Evolutionary conservation across 2,797 vertebrate genomes (phyloP).

Genomic region (Corythornis leucogaster): DNA sequence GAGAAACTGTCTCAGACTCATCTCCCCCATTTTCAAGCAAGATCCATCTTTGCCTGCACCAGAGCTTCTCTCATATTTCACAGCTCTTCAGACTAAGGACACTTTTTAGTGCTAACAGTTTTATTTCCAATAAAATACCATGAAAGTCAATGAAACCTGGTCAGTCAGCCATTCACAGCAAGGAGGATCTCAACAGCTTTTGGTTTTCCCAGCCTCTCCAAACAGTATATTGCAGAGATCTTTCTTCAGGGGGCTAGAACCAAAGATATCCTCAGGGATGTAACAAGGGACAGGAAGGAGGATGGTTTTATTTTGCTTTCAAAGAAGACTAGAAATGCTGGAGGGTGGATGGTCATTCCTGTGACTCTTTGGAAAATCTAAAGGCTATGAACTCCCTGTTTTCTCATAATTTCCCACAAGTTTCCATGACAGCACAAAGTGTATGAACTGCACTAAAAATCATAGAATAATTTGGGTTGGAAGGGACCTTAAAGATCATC

Average conservation of each 20-base stretch:
- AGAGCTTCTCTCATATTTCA: not conserved
- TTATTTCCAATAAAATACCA: not conserved
- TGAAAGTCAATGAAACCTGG: not conserved
- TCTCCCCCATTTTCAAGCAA: not conserved
- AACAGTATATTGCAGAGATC: not conserved
- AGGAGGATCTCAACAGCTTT: not conserved
- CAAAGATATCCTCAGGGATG: not conserved
- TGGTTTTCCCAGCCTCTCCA: not conserved
- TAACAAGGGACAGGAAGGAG: not conserved
- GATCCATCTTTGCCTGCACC: not conserved
- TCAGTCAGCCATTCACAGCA: not conserved
- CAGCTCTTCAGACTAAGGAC: not conserved
- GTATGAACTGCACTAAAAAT: not conserved
- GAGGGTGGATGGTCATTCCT: not conserved
- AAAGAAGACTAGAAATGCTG: not conserved
- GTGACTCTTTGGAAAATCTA: not conserved
- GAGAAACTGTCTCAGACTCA: not conserved
- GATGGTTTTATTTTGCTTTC: not conserved
- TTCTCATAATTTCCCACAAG: not conserved
- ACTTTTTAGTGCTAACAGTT: not conserved
- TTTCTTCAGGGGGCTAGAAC: not conserved
- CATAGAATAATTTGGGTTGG: no score
- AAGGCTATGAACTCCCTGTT: not conserved
- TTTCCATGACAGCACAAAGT: not conserved
- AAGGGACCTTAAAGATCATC: no score